Conservation (phyloP, 1,140 invertebrate species). For the Latrodectus geometricus region DNA sequence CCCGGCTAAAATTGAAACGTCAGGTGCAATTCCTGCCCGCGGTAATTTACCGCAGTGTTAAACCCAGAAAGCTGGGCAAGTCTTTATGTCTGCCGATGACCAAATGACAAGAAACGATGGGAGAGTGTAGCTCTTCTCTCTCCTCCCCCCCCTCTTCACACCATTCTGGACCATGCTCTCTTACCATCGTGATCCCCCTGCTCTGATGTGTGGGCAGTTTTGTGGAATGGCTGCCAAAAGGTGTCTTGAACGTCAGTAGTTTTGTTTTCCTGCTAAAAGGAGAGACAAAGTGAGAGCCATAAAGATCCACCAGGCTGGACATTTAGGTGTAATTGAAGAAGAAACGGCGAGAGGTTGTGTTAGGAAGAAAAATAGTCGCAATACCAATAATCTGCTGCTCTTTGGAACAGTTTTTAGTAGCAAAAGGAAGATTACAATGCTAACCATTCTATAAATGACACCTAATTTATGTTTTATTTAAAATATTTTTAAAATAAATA, state of each 20-base stretch:
- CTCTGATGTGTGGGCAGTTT: not conserved
- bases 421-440: no score
- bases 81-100: constrained; percentile 45
- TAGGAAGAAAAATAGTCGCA: no score
- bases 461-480: no score
- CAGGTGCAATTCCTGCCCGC: constrained; percentile 36
- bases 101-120: constrained; percentile 23
- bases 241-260: not conserved
- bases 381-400: no score
- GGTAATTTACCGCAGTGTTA: constrained; percentile 50
- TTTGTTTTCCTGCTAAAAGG: not conserved
- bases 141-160: not conserved
- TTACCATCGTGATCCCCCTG: not conserved
- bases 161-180: not conserved
- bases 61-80: not conserved
- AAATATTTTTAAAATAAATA: no score
- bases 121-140: not conserved
- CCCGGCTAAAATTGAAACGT: constrained; percentile 48
- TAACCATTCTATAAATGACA: no score
- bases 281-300: no score
- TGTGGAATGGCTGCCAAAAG: not conserved
- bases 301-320: no score
- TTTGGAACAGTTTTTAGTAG: no score
- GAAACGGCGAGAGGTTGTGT: no score
- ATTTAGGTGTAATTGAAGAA: no score